A percentile compares a stretch with the other conserved stretches of the same genome.
phyloP scores from a whole-genome alignment of 2,113 vertebrate species.

The Todiramphus chloris region DNA sequence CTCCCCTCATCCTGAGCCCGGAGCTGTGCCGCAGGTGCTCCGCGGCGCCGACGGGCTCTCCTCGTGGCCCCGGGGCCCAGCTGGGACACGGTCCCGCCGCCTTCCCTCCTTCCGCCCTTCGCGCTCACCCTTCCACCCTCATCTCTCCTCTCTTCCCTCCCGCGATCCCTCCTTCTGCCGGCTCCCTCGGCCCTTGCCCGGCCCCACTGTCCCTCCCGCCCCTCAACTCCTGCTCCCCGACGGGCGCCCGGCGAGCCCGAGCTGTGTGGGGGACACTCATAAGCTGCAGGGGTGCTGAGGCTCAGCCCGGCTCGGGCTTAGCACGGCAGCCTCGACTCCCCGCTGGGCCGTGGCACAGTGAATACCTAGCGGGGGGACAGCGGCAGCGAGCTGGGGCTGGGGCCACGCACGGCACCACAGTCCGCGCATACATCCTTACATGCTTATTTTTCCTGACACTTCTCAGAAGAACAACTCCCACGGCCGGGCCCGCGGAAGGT shows the following conservation, averaged over 20 bases:
- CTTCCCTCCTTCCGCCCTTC: background rate
- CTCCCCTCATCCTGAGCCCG: background rate
- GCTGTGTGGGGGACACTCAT: background rate
- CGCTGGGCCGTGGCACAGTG: background rate
- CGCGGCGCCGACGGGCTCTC: background rate
- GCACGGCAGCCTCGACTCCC: background rate
- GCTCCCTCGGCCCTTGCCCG: background rate
- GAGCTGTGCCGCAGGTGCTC: background rate
- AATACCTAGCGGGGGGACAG: background rate
- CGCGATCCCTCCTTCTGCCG: background rate
- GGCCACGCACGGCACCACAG: background rate
- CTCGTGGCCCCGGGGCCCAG: background rate
- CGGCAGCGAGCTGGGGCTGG: background rate
- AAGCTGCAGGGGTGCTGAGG: background rate
- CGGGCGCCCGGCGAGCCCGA: background rate
- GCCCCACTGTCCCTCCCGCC: constrained; percentile 14
- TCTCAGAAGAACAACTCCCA: accelerated
- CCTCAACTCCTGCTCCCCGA: background rate
- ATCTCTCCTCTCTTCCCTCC: constrained; percentile 1
- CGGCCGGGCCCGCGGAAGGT: background rate
- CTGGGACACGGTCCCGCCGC: background rate
- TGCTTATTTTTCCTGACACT: background rate
- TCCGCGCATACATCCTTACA: background rate
- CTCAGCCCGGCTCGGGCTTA: background rate
- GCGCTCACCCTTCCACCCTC: background rate